These are phyloP conservation scores for Phyllotis vaccarum DNA, from an alignment of 2,797 vertebrate genomes.

Conservation along the genomic window DNA sequence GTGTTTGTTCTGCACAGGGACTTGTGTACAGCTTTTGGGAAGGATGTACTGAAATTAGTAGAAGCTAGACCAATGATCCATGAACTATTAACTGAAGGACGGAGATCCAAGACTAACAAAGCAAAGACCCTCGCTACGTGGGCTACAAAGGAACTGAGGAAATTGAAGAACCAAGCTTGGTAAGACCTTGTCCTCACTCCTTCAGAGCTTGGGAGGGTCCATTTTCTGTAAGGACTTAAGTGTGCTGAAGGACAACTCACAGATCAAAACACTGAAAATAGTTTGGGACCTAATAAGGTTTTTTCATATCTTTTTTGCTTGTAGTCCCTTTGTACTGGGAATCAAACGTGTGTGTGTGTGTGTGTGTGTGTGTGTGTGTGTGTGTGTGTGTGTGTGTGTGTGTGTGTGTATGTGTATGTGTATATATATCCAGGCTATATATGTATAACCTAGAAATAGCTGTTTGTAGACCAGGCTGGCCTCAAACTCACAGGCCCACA, in stretches of 20 bases:
- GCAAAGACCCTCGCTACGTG: conserved; percentile 98
- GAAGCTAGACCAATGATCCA: conserved; percentile 97
- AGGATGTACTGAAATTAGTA: conserved; percentile 98
- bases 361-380: no score
- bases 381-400: no score
- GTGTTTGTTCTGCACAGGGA: conserved; percentile 88
- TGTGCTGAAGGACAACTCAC: neutral
- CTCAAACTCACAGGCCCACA: neutral
- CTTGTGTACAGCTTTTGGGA: conserved; percentile 97
- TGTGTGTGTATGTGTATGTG: no score
- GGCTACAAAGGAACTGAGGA: conserved; percentile 99
- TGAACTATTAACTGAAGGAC: conserved; percentile 97
- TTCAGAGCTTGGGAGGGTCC: neutral
- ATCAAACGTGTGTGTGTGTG: no score
- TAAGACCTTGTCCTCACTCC: conserved; percentile 77
- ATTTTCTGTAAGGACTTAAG: neutral
- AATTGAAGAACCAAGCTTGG: conserved; percentile 99
- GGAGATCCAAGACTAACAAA: conserved; percentile 97
- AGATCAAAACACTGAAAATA: neutral
- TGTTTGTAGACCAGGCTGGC: neutral
- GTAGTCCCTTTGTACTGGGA: neutral
- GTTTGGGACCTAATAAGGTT: conserved; percentile 21
- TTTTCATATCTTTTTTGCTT: neutral
- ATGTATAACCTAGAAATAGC: no score
- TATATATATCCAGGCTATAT: no score